A percentile compares a stretch with the other conserved stretches of the same genome.
Conservation (phyloP, 2,113 vertebrate genomes). For the Serilophus lunatus region DNA sequence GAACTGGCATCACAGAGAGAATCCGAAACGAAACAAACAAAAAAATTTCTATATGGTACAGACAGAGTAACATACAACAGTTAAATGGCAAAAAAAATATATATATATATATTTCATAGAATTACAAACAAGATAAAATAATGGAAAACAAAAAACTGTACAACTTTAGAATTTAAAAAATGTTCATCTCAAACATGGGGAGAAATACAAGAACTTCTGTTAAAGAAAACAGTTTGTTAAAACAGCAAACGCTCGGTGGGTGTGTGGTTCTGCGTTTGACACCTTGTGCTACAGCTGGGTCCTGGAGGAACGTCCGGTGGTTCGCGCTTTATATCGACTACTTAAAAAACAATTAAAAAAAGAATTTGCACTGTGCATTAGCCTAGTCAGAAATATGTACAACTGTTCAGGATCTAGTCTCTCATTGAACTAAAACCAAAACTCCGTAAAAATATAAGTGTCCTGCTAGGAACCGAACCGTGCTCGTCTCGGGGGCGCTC, state of each 20-base stretch:
- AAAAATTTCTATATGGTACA: conserved; percentile 76
- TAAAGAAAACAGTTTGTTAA: conserved; percentile 73
- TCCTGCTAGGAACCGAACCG: conserved; percentile 79
- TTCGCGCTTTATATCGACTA: conserved; percentile 70
- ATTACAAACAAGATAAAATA: conserved; percentile 88
- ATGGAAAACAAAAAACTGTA: conserved; percentile 84
- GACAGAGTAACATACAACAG: conserved; percentile 89
- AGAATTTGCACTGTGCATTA: conserved; percentile 82
- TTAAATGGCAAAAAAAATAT: conserved; percentile 83
- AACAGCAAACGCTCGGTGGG: conserved; percentile 67
- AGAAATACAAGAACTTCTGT: conserved; percentile 76
- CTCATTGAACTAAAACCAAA: conserved; percentile 76
- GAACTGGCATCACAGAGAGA: conserved; percentile 82
- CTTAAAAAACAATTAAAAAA: conserved; percentile 73
- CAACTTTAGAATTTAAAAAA: conserved; percentile 86
- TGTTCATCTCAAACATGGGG: conserved; percentile 82
- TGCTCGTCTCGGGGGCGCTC: conserved; percentile 83
- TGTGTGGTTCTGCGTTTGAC: conserved; percentile 70
- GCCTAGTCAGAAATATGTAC: conserved; percentile 89
- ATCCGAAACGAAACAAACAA: conserved; percentile 64
- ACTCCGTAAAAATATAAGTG: conserved; percentile 77
- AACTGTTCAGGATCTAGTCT: conserved; percentile 86
- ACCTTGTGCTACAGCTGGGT: conserved; percentile 76
- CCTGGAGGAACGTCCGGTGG: conserved; percentile 70
- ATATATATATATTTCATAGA: conserved; percentile 86